Conservation (phyloP, 2,113 vertebrate genomes). For the Geococcyx californianus region DNA sequence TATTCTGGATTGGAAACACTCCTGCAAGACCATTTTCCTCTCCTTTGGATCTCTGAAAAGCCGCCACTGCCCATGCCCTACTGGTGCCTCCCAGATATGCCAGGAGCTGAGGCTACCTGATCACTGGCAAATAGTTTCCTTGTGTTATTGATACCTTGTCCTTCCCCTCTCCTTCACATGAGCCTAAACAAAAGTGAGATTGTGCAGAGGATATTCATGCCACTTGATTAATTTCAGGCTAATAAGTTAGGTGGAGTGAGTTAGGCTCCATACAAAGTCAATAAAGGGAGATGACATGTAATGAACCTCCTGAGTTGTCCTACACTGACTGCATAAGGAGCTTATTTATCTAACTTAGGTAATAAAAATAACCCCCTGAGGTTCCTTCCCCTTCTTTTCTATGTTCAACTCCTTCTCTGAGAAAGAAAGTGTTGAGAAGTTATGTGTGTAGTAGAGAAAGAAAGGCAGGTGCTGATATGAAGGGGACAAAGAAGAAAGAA, state of each 20-base stretch:
- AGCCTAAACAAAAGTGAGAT: neutral
- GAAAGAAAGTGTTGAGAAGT: neutral
- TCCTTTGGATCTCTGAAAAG: neutral
- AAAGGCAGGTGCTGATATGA: neutral
- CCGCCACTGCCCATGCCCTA: neutral
- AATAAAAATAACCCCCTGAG: neutral
- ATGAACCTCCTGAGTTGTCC: neutral
- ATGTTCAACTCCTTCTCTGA: neutral
- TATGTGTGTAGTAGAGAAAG: neutral
- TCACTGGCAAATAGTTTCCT: neutral
- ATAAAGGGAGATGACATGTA: neutral
- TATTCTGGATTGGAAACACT: neutral
- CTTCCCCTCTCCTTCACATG: neutral
- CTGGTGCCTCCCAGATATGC: fast-evolving
- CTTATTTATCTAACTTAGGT: neutral
- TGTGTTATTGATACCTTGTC: neutral
- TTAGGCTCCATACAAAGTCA: neutral
- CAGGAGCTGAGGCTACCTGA: neutral
- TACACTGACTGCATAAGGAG: neutral
- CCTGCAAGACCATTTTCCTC: neutral
- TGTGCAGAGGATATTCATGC: neutral
- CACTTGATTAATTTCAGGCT: neutral
- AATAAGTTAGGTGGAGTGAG: neutral
- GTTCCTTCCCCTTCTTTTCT: neutral
- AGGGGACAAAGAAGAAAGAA: neutral